Evolutionary conservation across 2,888 invertebrate genomes (phyloP).

Genomic region (Epirrhoe alternata): DNA sequence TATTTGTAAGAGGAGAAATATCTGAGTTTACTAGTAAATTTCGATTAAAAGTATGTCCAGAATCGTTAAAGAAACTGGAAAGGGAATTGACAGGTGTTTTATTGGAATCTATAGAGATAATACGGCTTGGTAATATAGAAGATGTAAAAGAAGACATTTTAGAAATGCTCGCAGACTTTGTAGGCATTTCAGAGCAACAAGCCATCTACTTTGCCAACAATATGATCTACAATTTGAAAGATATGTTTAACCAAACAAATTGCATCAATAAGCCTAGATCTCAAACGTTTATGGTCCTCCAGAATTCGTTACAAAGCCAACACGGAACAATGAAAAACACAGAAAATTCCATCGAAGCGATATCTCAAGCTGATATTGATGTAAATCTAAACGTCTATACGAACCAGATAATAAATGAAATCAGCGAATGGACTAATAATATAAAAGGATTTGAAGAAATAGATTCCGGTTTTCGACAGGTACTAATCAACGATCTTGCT

Average conservation of each 20-base stretch:
- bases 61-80: conserved; percentile 50
- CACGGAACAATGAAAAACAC: conserved; percentile 26
- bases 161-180: conserved; percentile 47
- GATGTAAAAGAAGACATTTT: conserved; percentile 52
- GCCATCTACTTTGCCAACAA: conserved; percentile 50
- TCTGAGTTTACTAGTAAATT: conserved; percentile 46
- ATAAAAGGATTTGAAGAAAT: conserved; percentile 47
- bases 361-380: conserved; percentile 46
- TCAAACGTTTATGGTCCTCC: conserved; percentile 54
- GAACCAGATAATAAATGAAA: conserved; percentile 54
- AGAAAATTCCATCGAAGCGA: conserved; percentile 36
- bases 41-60: conserved; percentile 41
- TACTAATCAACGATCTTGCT: conserved; percentile 61
- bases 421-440: conserved; percentile 63
- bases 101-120: conserved; percentile 50
- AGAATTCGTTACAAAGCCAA: conserved; percentile 40
- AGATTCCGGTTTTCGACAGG: conserved; percentile 51
- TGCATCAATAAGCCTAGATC: conserved; percentile 24
- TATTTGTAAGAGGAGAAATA: conserved; percentile 52
- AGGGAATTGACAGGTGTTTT: conserved; percentile 57
- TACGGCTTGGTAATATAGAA: conserved; percentile 45
- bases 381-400: conserved; percentile 49
- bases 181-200: conserved; percentile 50
- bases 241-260: conserved; percentile 22
- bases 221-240: conserved; percentile 33